Evolutionary conservation across 2,797 vertebrate species (phyloP), one percentile per base, ranked within the genome.

Genomic region (Triplophysa bombifrons): DNA sequence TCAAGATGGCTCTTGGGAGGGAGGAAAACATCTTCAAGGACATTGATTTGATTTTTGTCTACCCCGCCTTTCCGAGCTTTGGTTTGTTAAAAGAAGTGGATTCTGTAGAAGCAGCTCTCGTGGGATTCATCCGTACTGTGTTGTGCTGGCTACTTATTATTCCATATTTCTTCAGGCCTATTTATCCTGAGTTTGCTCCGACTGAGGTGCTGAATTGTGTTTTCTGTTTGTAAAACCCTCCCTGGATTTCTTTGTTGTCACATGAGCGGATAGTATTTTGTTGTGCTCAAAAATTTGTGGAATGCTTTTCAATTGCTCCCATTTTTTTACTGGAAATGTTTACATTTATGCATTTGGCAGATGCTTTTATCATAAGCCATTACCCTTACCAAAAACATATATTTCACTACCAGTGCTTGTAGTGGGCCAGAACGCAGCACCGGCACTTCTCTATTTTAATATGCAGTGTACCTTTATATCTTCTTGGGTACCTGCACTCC

Each of bases 1-100:
- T 77, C 44, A 73, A 70, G 70, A 82, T 64, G 65, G 56, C 80
- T 81, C 78, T 83, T 66, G 65, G 64, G 82, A 84, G 67, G 81
- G 65, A 63, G 81, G 56, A 81, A 78, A 83, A 76, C 82, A 78
- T 83, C 74, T 86, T 85, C 74, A 82, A 86, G 84, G 82, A 83
- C 86, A 80, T 72, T 83, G 79, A 84, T 82, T 85, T 81, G 72
- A 82, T 82, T 77, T 74, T 78, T 60, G 77, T 65, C 19, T 56
- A 48, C 65, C 58, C 46, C 20, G 65, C 70, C 77, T 78, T 83
- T 46, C 63, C 69, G 64, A 51, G 73, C 84, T 80, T 81, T 80
- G 73, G 79, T 84, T 84, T 85, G 84, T 85, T 82, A 84, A 85
- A 74, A 67, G 79, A 60, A 72, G 76, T 65, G 41, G 79, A 82